Percentiles rank a stretch among this genome's conserved stretches.
Evolutionary conservation across 2,113 vertebrate genomes (phyloP).

Genomic region (Okapia johnstoni): DNA sequence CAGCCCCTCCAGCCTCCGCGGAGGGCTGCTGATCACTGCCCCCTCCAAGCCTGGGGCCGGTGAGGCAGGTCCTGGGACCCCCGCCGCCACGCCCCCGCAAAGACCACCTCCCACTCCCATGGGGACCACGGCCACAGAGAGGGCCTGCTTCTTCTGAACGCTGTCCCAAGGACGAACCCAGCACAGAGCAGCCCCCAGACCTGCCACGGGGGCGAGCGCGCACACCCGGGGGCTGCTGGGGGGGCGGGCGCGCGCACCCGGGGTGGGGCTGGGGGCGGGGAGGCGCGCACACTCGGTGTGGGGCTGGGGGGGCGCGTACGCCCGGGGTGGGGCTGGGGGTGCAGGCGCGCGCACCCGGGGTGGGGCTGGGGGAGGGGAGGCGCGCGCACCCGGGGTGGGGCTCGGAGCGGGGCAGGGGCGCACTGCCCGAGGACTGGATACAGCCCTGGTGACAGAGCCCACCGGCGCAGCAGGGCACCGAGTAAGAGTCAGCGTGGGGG

Average conservation of each 20-base stretch:
- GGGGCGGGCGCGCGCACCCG: fast-evolving
- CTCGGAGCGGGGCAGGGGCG: no score
- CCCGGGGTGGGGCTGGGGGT: neutral
- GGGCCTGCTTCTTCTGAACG: neutral
- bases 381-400: no score
- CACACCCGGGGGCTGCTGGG: neutral
- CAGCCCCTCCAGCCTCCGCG: fast-evolving
- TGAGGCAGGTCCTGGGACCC: neutral
- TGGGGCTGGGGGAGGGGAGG: neutral
- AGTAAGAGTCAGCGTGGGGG: no score
- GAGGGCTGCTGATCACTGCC: no score
- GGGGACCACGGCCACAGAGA: neutral
- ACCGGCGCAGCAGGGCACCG: fast-evolving
- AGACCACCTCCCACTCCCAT: neutral
- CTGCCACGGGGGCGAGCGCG: fast-evolving
- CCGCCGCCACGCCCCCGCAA: no score
- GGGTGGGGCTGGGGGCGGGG: neutral
- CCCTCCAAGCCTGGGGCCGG: neutral
- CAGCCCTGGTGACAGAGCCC: neutral
- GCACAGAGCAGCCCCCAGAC: neutral
- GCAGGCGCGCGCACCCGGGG: fast-evolving
- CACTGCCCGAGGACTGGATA: neutral
- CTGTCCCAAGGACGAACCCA: neutral
- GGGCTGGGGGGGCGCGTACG: fast-evolving
- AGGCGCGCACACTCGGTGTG: fast-evolving